These are phyloP conservation scores for Apodemus agrarius DNA, from an alignment of 2,797 vertebrate genomes.

Conservation along the genomic window DNA sequence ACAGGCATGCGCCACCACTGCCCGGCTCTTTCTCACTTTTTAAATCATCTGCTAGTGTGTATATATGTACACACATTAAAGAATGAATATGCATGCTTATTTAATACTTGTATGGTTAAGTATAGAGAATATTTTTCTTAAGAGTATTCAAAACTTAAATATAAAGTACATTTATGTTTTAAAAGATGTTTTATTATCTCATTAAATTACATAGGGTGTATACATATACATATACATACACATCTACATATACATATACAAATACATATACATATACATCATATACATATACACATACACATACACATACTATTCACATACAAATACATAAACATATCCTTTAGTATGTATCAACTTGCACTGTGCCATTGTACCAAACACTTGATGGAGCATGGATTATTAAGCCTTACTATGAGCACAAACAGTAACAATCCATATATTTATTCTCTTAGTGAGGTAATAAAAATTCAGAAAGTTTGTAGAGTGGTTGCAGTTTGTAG, in stretches of 20 bases:
- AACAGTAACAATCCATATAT: not conserved
- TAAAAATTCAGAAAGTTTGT: not conserved
- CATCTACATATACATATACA: not conserved
- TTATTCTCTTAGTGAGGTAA: not conserved
- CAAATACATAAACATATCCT: too few species aligned
- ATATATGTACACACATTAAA: too few species aligned
- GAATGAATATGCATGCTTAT: not conserved
- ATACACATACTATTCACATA: too few species aligned
- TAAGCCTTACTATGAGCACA: not conserved
- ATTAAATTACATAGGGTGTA: not conserved
- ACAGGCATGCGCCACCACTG: too few species aligned
- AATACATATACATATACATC: too few species aligned
- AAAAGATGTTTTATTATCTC: not conserved
- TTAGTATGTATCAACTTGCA: not conserved
- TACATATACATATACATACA: not conserved
- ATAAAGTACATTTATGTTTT: not conserved
- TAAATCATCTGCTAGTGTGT: not conserved
- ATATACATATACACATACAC: too few species aligned
- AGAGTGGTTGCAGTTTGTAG: not conserved
- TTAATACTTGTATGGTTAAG: not conserved
- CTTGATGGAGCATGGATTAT: not conserved
- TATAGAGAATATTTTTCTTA: not conserved
- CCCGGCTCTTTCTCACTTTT: too few species aligned
- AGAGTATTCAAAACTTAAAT: slow-evolving; percentile 29
- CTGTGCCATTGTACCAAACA: not conserved